Base-by-base conservation (phyloP, 2,113 vertebrate species). In the Leptosomus discolor region DNA sequence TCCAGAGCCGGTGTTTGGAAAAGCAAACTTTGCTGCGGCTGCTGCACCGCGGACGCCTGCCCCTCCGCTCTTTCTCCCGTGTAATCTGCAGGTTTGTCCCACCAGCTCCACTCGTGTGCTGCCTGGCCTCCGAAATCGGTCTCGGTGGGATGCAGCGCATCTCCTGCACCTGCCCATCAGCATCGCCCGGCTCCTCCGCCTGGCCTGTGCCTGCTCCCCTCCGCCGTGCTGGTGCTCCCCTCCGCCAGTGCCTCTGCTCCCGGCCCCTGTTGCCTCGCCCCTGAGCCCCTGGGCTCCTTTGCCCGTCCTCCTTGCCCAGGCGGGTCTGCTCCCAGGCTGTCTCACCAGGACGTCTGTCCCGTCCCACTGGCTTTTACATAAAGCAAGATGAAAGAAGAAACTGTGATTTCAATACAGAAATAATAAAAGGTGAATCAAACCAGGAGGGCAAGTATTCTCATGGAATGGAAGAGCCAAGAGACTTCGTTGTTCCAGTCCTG, bases 401-500 rank as follows among this genome's bases (percentile, higher is more conserved):
- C 39, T 5, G 4, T 29, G 50, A 20, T n/a, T 78, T 23, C 60
- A 65, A 0, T 6, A 12, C 17, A 43, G 61, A 54, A 51, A 48
- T 36, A 2, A 51, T 54, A 32, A 43, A 29, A 63, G 56, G 56
- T 6, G n/a, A n/a, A n/a, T n/a, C n/a, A 11, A n/a, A 17, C 6
- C 36, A 30, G 64, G 26, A n/a, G 43, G 48, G 20, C 50, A n/a
- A 30, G 3, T 7, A 2, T 12, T 46, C 6, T 37, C 11, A n/a
- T 20, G 17, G 14, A 24, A 6, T 11, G 15, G 18, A 65, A 85
- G 70, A 39, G 41, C 4, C 32, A 36, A 36, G 56, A 3, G 5
- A 0, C 5, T 2, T 5, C 1, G 3, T 16, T 15, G 23, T 36
- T 48, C 15, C 51, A 14, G 27, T 4, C 20, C 34, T 23, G 8